Conservation (phyloP, 2,888 invertebrate species). For the Acanthosepion lycidas region DNA sequence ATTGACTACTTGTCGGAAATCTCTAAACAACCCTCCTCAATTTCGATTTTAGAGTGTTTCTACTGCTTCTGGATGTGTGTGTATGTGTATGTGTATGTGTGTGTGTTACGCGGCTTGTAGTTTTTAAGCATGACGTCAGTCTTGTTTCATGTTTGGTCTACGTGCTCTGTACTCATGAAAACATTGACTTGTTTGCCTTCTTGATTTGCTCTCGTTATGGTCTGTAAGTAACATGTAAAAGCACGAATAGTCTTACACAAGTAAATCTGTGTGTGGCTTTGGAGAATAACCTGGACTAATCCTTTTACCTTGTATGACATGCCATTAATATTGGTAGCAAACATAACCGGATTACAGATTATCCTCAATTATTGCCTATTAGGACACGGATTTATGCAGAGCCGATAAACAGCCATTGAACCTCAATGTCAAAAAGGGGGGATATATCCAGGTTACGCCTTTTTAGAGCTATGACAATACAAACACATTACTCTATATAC, state of each 20-base stretch:
- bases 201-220: too few species aligned
- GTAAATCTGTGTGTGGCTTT: not conserved
- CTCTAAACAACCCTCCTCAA: too few species aligned
- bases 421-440: not conserved
- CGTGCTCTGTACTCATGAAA: too few species aligned
- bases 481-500: not conserved
- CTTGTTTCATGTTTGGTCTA: too few species aligned
- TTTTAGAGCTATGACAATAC: not conserved
- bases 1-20: too few species aligned
- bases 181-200: too few species aligned
- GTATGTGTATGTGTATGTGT: too few species aligned
- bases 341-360: not conserved
- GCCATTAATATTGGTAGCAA: not conserved
- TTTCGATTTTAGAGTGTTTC: too few species aligned
- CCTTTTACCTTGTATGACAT: not conserved
- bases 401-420: not conserved
- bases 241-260: not conserved
- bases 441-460: not conserved
- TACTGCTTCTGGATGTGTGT: too few species aligned
- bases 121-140: too few species aligned
- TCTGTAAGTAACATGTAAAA: too few species aligned
- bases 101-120: too few species aligned
- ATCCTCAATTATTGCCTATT: not conserved
- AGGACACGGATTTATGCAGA: not conserved
- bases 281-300: not conserved